Percentiles rank a stretch among this genome's conserved stretches.
These are phyloP conservation scores for Choristoneura fumiferana DNA, from an alignment of 1,140 invertebrate species.

Conservation along the genomic window DNA sequence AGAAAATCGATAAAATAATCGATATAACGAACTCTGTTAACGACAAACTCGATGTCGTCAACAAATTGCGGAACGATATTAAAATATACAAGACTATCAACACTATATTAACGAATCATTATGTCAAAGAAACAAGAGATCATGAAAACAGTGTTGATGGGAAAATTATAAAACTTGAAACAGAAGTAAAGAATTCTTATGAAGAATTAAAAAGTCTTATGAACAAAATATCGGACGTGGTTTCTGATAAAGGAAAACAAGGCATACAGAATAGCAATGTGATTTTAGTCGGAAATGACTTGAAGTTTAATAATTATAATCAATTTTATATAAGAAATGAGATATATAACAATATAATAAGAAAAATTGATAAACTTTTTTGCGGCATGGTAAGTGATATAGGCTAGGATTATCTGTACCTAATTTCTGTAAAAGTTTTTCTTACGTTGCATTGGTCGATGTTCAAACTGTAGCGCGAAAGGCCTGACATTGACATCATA, in stretches of 20 bases:
- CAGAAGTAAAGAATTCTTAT: conserved; percentile 55
- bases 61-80: conserved; percentile 68
- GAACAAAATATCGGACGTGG: conserved; percentile 49
- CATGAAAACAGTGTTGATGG: conserved; percentile 57
- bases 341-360: conserved; percentile 67
- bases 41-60: conserved; percentile 66
- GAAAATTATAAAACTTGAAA: conserved; percentile 62
- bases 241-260: conserved; percentile 45
- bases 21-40: conserved; percentile 58
- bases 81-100: conserved; percentile 72
- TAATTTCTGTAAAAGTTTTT: too few species aligned
- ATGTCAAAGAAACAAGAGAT: conserved; percentile 63
- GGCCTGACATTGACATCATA: too few species aligned
- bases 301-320: conserved; percentile 54
- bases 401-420: too few species aligned
- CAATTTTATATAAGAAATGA: conserved; percentile 55
- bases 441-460: too few species aligned
- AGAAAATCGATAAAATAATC: conserved; percentile 49
- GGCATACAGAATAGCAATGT: conserved; percentile 59
- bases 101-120: conserved; percentile 67
- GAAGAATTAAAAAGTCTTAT: conserved; percentile 56
- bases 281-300: conserved; percentile 56
- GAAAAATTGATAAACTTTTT: conserved; percentile 67
- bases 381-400: conserved; percentile 59
- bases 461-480: too few species aligned